phyloP scores from a whole-genome alignment of 2,797 vertebrate species.

The Dipus sagitta region DNA sequence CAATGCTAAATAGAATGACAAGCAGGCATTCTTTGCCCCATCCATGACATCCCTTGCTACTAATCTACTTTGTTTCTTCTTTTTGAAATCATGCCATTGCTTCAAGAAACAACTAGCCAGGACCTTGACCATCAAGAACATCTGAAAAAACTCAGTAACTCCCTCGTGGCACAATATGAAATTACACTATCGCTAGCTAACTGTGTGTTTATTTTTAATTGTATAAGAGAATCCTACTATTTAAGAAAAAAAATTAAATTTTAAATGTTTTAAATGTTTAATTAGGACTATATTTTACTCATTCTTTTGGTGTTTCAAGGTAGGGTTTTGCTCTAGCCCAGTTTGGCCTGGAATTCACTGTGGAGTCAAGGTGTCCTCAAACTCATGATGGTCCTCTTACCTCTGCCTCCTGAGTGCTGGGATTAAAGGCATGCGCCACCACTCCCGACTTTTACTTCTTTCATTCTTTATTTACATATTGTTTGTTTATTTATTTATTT shows the following conservation, averaged over 20 bases:
- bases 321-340: not conserved
- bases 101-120: conserved; percentile 23
- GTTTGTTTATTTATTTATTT: too few species aligned
- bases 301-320: conserved; percentile 47
- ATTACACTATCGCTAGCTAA: not conserved
- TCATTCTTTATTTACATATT: too few species aligned
- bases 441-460: too few species aligned
- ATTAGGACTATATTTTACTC: not conserved
- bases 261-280: not conserved
- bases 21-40: not conserved
- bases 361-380: too few species aligned
- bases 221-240: conserved; percentile 29
- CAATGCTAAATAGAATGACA: not conserved
- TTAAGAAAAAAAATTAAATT: conserved; percentile 48
- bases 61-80: conserved; percentile 34
- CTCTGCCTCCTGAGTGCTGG: too few species aligned
- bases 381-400: too few species aligned
- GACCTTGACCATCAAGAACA: conserved; percentile 19
- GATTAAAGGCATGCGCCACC: too few species aligned
- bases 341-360: too few species aligned
- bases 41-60: not conserved
- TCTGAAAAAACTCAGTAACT: conserved; percentile 2
- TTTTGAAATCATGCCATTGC: conserved; percentile 28
- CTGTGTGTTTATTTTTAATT: conserved; percentile 55
- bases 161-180: conserved; percentile 11